phyloP scores from a whole-genome alignment of 2,797 vertebrate species.

The Remorina albescens region DNA sequence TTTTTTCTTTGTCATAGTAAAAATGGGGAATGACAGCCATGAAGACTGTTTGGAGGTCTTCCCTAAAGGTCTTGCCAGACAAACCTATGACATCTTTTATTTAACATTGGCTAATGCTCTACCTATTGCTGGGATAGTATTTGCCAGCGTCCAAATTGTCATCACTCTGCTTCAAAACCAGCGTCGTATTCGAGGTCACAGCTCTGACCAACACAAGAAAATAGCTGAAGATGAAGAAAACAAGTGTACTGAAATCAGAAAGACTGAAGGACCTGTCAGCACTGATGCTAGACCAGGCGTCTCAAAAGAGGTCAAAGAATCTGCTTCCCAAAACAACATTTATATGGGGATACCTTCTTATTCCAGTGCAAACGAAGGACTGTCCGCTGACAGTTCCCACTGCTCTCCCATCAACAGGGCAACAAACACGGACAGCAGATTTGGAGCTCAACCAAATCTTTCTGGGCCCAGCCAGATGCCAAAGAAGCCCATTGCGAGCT shows the following conservation, averaged over 20 bases:
- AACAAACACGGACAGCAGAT: not conserved
- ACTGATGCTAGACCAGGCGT: not conserved
- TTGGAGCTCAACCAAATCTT: constrained; percentile 12
- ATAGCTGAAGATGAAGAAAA: constrained; percentile 14
- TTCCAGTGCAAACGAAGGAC: not conserved
- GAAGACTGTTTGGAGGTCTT: constrained; percentile 71
- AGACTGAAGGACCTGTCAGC: not conserved
- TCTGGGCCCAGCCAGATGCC: constrained; percentile 35
- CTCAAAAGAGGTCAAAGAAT: constrained; percentile 12
- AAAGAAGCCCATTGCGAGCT: constrained; percentile 49
- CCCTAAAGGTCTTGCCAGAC: constrained; percentile 33
- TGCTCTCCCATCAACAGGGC: not conserved
- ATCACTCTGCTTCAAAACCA: constrained; percentile 77
- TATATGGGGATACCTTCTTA: constrained; percentile 7
- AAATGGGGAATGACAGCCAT: constrained; percentile 52
- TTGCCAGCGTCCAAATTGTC: constrained; percentile 77
- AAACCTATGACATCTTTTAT: constrained; percentile 75
- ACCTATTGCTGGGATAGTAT: constrained; percentile 78
- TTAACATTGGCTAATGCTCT: constrained; percentile 77
- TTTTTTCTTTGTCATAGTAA: constrained; percentile 68
- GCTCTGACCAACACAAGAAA: constrained; percentile 13
- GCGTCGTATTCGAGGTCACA: constrained; percentile 63
- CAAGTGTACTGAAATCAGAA: not conserved
- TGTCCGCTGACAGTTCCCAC: constrained; percentile 3
- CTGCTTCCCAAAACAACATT: not conserved